These are phyloP conservation scores for Antrozous pallidus DNA, from an alignment of 2,797 vertebrate genomes.

Conservation along the genomic window DNA sequence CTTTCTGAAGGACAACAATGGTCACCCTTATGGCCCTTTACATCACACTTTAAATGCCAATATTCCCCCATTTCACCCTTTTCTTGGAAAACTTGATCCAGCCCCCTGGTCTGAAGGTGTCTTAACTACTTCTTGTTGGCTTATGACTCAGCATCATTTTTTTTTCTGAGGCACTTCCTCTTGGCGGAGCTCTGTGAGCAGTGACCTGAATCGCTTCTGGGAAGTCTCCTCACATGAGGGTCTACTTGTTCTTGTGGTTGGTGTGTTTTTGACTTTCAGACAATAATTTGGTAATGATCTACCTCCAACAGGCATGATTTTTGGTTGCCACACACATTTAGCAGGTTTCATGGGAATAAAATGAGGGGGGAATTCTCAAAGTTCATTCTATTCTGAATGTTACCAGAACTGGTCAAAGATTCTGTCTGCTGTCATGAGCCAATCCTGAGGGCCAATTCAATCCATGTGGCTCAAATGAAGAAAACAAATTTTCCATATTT, in stretches of 20 bases:
- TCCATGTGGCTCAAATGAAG: not conserved
- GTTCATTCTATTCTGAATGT: not conserved
- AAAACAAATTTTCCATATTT: not conserved
- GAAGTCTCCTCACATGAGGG: conserved; percentile 10
- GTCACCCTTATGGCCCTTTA: not conserved
- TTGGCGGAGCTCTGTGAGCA: not conserved
- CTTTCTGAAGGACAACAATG: not conserved
- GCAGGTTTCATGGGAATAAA: not conserved
- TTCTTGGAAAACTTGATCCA: not conserved
- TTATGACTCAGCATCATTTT: not conserved
- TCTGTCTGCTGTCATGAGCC: not conserved
- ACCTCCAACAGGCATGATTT: not conserved
- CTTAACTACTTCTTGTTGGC: not conserved
- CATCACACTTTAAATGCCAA: not conserved
- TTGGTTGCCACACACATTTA: not conserved
- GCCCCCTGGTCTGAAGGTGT: not conserved
- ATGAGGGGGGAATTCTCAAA: not conserved
- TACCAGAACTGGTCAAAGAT: not conserved
- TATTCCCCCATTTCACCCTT: not conserved
- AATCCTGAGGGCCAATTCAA: no score
- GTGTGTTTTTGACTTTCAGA: not conserved
- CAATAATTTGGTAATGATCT: not conserved
- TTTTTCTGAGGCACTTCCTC: not conserved
- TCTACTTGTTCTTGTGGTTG: not conserved
- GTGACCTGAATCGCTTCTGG: conserved; percentile 46